These are phyloP conservation scores for Cetoscarus ocellatus DNA, from an alignment of 2,797 vertebrate species.

Conservation along the genomic window DNA sequence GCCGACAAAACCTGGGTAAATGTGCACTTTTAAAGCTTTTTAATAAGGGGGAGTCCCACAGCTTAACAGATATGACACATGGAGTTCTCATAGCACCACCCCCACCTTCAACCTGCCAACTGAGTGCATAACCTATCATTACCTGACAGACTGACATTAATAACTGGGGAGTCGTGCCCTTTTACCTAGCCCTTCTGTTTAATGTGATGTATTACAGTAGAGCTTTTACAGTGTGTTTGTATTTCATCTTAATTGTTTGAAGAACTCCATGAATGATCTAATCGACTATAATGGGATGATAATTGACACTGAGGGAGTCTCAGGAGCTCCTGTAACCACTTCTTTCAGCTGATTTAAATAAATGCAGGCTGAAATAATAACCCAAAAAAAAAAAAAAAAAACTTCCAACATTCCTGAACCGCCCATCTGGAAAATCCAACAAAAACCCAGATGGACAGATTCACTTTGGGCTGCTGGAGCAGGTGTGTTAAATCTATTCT, in stretches of 20 bases:
- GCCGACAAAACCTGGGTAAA: background rate
- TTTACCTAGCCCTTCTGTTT: background rate
- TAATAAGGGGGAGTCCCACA: background rate
- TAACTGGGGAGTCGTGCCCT: background rate
- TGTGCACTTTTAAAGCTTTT: constrained; percentile 4
- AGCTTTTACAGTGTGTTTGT: constrained; percentile 6
- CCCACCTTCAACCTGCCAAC: background rate
- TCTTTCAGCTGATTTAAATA: constrained; percentile 50
- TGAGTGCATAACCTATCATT: background rate
- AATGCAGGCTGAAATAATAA: constrained; percentile 38
- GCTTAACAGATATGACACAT: constrained; percentile 17
- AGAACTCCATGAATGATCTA: constrained; percentile 10
- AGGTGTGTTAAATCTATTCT: constrained; percentile 55
- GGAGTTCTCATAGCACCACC: background rate
- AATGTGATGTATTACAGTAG: constrained; percentile 1
- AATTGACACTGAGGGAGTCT: constrained; percentile 11
- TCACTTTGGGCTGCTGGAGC: constrained; percentile 34
- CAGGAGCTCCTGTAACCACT: constrained; percentile 33
- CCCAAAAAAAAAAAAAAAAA: constrained; percentile 47
- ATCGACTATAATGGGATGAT: constrained; percentile 12
- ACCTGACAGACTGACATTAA: constrained; percentile 13
- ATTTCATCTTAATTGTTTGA: constrained; percentile 19
- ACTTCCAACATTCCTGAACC: constrained; percentile 62
- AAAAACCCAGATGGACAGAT: constrained; percentile 43
- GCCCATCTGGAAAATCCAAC: constrained; percentile 64